phyloP scores from a whole-genome alignment of 1,140 invertebrate genomes.

The Scaptomyza pallida region DNA sequence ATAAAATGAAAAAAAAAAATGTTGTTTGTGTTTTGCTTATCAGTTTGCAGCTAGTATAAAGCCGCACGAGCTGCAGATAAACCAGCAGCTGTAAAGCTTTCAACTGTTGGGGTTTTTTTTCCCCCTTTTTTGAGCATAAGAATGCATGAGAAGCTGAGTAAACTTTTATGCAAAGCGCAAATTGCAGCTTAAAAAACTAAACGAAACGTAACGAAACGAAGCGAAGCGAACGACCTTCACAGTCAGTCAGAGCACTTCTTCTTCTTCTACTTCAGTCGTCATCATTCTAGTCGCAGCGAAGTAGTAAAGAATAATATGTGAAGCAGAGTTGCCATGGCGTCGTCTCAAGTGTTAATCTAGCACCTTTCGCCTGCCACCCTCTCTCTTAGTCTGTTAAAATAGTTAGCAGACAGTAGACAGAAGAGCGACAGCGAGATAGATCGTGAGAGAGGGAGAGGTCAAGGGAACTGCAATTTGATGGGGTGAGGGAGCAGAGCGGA shows the following conservation, averaged over 20 bases:
- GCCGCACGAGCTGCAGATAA: constrained; percentile 36
- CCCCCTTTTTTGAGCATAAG: no score
- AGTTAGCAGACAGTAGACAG: constrained; percentile 4
- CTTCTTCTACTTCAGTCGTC: constrained; percentile 4
- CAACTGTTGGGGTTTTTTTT: no score
- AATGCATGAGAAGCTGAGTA: no score
- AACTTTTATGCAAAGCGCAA: constrained; percentile 15
- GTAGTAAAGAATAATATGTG: constrained; percentile 12
- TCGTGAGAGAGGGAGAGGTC: constrained; percentile 5
- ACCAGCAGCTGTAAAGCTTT: constrained; percentile 2
- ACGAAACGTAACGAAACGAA: constrained; percentile 11
- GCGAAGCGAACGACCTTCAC: constrained; percentile 49
- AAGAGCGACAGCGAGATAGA: not conserved
- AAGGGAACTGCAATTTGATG: constrained; percentile 23
- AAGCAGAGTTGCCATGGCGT: constrained; percentile 15
- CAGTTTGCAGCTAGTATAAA: constrained; percentile 28
- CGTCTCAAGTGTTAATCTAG: constrained; percentile 37
- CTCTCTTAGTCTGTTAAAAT: not conserved
- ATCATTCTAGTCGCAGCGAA: not conserved
- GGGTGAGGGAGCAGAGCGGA: no score
- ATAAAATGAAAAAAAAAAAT: no score
- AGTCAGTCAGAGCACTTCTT: constrained; percentile 15
- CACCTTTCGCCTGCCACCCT: constrained; percentile 6
- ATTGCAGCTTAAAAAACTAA: constrained; percentile 13
- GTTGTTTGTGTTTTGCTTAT: constrained; percentile 28